These are phyloP conservation scores for Peromyscus leucopus DNA, from an alignment of 2,113 vertebrate genomes.

Conservation along the genomic window DNA sequence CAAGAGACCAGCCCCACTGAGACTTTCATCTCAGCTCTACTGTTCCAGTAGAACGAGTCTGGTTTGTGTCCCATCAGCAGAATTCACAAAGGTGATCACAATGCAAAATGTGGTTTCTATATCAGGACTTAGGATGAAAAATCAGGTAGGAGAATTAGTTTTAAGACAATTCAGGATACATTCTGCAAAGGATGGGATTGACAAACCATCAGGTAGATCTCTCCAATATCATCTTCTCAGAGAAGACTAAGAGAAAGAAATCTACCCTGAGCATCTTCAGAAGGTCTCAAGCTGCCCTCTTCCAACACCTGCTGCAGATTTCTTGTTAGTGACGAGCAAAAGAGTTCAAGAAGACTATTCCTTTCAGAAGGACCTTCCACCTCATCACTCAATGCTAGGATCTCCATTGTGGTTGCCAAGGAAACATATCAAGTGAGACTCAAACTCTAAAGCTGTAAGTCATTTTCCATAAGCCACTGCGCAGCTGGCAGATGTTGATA, in stretches of 20 bases:
- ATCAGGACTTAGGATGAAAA: neutral
- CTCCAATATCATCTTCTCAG: neutral
- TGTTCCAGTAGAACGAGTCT: neutral
- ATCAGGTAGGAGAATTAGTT: neutral
- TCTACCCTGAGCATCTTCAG: neutral
- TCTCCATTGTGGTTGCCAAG: slow-evolving; percentile 15
- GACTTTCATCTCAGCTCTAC: slow-evolving; percentile 31
- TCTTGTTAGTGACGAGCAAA: neutral
- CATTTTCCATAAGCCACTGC: slow-evolving; percentile 65
- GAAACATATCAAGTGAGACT: slow-evolving; percentile 19
- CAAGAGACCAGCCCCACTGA: neutral
- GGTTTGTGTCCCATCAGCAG: neutral
- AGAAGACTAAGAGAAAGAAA: neutral
- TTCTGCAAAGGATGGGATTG: neutral
- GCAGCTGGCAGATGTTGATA: slow-evolving; percentile 70
- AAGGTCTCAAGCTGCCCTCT: neutral
- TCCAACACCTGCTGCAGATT: neutral
- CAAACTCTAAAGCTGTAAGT: slow-evolving; percentile 39
- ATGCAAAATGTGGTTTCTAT: neutral
- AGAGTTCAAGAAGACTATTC: neutral
- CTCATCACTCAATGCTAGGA: neutral
- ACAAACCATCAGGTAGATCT: neutral
- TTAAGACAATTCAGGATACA: neutral
- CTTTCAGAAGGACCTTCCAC: neutral
- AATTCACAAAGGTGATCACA: slow-evolving; percentile 22